Evolutionary conservation across 2,113 vertebrate species (phyloP), one percentile per base, ranked within the genome.

Genomic region (Petrocephalus zakoni): DNA sequence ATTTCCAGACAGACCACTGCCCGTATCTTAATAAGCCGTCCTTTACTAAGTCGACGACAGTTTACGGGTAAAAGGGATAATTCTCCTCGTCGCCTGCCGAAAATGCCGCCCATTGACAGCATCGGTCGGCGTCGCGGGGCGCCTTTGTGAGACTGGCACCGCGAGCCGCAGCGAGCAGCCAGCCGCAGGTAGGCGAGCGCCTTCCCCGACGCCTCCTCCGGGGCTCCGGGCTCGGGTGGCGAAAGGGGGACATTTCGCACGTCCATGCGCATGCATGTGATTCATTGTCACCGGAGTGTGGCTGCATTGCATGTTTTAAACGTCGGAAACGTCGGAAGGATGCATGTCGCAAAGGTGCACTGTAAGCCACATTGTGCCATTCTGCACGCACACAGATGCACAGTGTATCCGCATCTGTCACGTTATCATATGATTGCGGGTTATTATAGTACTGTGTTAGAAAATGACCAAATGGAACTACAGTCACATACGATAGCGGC

Each of bases 11-110:
- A 51, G 21, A 17, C 92, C 42, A 21, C 61, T 86, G 64, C 89
- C 89, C 90, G 46, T 86, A 47, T 75, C 89, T 89, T 90, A 81
- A 91, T 89, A 78, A 53, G 90, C 92, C 90, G 92, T 92, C 91
- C 91, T 29, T 82, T 90, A 88, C 87, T 87, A 78, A 93, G 88
- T 93, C 90, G 92, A 89, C 90, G 88, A 90, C 90, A 93, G 91
- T 92, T 89, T 92, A 92, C 84, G 86, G 34, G 72, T 89, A 83
- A 89, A 90, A 90, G 90, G 88, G 7, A 25, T 58, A 55, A 46
- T 83, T 83, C 6, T 56, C 11, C 1, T 84, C 7, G 29, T 51
- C 5, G 82, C 17, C 61, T 25, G n/a, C 52, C 13, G 6, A 47
- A 58, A 46, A 88, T 88, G 75, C 75, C 9, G 75, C 37, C 55